These are phyloP conservation scores for Pollenia labialis DNA, from an alignment of 2,888 invertebrate species.

Conservation along the genomic window DNA sequence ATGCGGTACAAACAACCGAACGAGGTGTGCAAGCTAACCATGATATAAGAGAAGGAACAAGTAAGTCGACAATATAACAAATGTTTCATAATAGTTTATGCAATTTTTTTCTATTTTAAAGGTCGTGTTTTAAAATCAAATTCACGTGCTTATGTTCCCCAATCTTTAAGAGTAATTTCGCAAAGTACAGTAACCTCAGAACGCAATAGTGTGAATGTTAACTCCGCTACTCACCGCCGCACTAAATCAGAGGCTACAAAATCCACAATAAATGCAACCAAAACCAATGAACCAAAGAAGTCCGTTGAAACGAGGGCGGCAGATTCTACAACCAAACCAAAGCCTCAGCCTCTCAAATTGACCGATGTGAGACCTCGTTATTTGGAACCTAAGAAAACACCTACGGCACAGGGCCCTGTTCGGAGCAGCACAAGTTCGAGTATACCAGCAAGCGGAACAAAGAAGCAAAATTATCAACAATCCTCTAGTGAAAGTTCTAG, in stretches of 20 bases:
- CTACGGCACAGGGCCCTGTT: constrained; percentile 76
- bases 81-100: background rate
- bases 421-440: constrained; percentile 82
- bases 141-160: constrained; percentile 82
- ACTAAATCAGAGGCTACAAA: constrained; percentile 83
- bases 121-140: constrained; percentile 82
- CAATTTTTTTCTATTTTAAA: constrained; percentile 59
- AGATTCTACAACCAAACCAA: constrained; percentile 67
- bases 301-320: constrained; percentile 49
- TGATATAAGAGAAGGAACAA: constrained; percentile 79
- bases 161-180: constrained; percentile 77
- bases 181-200: constrained; percentile 77
- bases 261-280: constrained; percentile 45
- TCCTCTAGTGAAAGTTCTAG: constrained; percentile 84
- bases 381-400: constrained; percentile 85
- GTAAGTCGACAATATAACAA: constrained; percentile 75
- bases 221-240: constrained; percentile 78
- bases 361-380: constrained; percentile 86
- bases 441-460: constrained; percentile 79
- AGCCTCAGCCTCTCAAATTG: constrained; percentile 73
- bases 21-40: constrained; percentile 82
- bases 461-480: constrained; percentile 80
- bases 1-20: constrained; percentile 79
- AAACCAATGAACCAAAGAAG: constrained; percentile 65
- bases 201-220: constrained; percentile 76